These are phyloP conservation scores for Lethrus apterus DNA, from an alignment of 1,140 invertebrate genomes.

Conservation along the genomic window DNA sequence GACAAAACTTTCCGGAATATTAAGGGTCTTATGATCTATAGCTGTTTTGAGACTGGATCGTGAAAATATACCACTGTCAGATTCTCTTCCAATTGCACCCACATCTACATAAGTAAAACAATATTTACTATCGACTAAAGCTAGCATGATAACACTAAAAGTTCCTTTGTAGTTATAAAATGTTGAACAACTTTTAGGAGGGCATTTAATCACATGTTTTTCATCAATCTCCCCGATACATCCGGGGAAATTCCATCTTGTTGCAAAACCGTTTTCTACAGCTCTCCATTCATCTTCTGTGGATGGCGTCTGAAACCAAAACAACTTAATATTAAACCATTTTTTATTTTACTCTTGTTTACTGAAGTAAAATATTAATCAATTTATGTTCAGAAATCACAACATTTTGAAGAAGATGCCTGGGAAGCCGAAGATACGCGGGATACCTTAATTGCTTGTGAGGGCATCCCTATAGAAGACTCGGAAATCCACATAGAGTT, in stretches of 20 bases:
- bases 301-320: neutral
- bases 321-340: neutral
- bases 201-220: constrained; percentile 2
- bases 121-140: neutral
- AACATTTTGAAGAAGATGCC: neutral
- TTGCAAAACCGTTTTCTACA: neutral
- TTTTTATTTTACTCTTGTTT: neutral
- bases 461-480: neutral
- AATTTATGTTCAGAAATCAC: neutral
- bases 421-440: neutral
- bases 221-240: neutral
- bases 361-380: neutral
- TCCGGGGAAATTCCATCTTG: constrained; percentile 1
- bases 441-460: neutral
- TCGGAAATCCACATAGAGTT: too few relatives aligned
- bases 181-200: neutral
- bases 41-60: neutral
- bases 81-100: neutral
- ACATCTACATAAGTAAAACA: neutral
- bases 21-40: neutral
- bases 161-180: neutral
- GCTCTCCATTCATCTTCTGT: neutral
- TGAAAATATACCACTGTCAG: neutral
- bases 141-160: neutral
- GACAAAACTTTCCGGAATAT: neutral